phyloP scores from a whole-genome alignment of 2,113 vertebrate genomes.

The Lagopus leucura region DNA sequence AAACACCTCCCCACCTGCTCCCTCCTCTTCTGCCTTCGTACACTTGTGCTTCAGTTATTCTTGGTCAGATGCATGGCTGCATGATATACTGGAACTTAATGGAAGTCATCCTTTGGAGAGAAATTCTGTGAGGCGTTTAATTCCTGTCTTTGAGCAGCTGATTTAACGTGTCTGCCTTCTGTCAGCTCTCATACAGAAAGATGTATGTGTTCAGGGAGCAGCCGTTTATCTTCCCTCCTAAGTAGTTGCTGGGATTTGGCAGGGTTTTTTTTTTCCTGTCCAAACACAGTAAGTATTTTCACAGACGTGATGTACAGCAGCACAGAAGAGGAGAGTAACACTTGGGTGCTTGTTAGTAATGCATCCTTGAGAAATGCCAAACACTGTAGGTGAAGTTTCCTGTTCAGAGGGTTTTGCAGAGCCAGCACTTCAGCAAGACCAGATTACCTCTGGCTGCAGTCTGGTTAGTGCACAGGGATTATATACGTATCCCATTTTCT shows the following conservation, averaged over 20 bases:
- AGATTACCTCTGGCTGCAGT: neutral
- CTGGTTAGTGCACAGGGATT: neutral
- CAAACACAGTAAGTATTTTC: constrained; percentile 10
- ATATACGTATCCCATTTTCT: neutral
- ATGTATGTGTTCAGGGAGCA: neutral
- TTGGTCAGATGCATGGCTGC: neutral
- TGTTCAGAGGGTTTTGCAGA: neutral
- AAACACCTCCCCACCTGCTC: neutral
- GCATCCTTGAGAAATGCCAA: neutral
- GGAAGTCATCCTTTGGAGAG: neutral
- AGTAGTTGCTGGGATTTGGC: neutral
- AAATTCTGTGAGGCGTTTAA: neutral
- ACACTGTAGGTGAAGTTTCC: neutral
- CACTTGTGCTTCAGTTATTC: neutral
- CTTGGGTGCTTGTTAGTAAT: neutral
- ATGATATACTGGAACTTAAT: neutral
- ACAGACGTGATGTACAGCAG: neutral
- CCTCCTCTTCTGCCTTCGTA: neutral
- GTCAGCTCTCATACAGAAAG: neutral
- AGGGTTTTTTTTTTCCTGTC: neutral
- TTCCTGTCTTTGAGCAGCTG: neutral
- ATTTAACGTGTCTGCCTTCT: neutral
- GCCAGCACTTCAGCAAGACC: neutral
- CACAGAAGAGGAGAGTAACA: neutral
- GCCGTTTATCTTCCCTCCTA: neutral